Percentiles rank a stretch among this genome's conserved stretches.
phyloP scores from a whole-genome alignment of 2,797 vertebrate genomes.

The Takifugu rubripes region DNA sequence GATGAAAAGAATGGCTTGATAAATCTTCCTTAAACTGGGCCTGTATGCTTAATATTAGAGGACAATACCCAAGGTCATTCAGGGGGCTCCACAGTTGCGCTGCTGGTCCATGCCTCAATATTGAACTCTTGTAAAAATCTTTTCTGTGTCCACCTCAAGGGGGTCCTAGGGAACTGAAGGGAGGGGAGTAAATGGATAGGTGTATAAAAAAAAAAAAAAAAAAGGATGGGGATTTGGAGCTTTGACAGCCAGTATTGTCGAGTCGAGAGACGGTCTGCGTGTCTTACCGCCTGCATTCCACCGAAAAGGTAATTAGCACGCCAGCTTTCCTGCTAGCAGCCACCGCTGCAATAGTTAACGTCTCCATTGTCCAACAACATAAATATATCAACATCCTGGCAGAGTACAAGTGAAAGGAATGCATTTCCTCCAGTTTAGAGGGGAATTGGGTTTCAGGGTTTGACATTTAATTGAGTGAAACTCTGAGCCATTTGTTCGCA shows the following conservation, averaged over 20 bases:
- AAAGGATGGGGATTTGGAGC: conserved; percentile 41
- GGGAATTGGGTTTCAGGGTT: conserved; percentile 23
- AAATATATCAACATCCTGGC: conserved; percentile 32
- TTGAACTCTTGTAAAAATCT: conserved; percentile 21
- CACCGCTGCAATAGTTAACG: conserved; percentile 35
- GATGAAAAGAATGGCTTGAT: conserved; percentile 32
- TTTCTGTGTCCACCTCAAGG: conserved; percentile 1
- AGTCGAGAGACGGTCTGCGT: conserved; percentile 28
- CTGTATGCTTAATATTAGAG: neutral
- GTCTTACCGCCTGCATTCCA: conserved; percentile 29
- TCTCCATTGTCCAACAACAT: conserved; percentile 57
- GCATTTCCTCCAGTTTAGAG: conserved; percentile 21
- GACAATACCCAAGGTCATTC: neutral
- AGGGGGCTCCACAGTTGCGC: neutral
- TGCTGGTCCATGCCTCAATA: neutral
- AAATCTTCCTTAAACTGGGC: conserved; percentile 12
- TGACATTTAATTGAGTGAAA: conserved; percentile 50
- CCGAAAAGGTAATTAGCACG: conserved; percentile 63
- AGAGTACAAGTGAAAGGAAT: conserved; percentile 42
- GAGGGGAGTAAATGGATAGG: conserved; percentile 10
- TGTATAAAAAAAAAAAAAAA: neutral
- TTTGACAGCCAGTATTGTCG: conserved; percentile 66
- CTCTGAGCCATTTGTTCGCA: conserved; percentile 27
- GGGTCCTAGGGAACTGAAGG: conserved; percentile 13
- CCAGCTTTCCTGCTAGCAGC: conserved; percentile 51